phyloP scores from a whole-genome alignment of 2,113 vertebrate species.

The Saguinus imperator region DNA sequence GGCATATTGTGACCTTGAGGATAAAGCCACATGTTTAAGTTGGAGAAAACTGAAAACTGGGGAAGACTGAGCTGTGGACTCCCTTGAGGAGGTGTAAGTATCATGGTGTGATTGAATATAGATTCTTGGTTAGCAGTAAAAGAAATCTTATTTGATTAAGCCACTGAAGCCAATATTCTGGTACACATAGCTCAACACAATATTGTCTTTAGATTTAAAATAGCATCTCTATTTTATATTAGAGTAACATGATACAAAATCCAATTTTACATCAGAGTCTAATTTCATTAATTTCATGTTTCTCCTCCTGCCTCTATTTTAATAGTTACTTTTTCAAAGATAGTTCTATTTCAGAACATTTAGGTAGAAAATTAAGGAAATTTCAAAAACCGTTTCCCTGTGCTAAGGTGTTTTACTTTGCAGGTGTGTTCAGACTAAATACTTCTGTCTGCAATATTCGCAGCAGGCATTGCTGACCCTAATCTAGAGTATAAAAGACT shows the following conservation, averaged over 20 bases:
- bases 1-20: background rate
- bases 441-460: slow-evolving; percentile 20
- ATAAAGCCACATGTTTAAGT: background rate
- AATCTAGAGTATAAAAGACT: slow-evolving; percentile 37
- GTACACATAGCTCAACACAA: background rate
- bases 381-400: background rate
- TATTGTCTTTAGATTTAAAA: background rate
- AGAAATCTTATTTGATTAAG: background rate
- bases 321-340: background rate
- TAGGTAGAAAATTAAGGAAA: slow-evolving; percentile 9
- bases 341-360: background rate
- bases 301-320: background rate
- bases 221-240: background rate
- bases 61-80: background rate
- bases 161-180: background rate
- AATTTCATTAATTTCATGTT: slow-evolving; percentile 34
- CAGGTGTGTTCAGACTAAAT: slow-evolving; percentile 49
- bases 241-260: background rate
- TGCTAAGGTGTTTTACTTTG: background rate
- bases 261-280: background rate
- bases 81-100: background rate
- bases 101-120: background rate
- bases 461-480: slow-evolving; percentile 30
- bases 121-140: background rate
- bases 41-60: background rate